These are phyloP conservation scores for Cataglyphis altisquamis DNA, from an alignment of 2,888 invertebrate genomes.

Conservation along the genomic window DNA sequence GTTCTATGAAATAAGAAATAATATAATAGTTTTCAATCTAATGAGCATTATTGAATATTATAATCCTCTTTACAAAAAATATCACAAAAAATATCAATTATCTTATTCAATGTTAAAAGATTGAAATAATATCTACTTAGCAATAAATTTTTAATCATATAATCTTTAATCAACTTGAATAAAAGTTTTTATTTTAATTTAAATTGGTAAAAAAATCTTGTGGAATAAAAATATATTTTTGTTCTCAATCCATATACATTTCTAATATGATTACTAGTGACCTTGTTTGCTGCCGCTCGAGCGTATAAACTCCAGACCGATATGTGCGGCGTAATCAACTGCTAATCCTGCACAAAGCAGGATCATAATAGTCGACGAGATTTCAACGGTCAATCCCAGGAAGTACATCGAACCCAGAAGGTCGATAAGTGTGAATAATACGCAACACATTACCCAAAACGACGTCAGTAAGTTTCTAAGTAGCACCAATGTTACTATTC, in stretches of 20 bases:
- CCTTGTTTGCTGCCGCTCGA: constrained; percentile 85
- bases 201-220: background rate
- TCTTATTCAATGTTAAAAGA: background rate
- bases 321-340: constrained; percentile 87
- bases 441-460: constrained; percentile 86
- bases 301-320: constrained; percentile 87
- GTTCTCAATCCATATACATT: background rate
- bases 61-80: background rate
- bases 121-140: background rate
- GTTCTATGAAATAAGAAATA: constrained; percentile 73
- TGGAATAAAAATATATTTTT: background rate
- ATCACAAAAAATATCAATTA: background rate
- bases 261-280: constrained; percentile 64
- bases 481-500: constrained; percentile 85
- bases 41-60: too few relatives aligned
- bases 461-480: constrained; percentile 85
- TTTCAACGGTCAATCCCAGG: constrained; percentile 87
- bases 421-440: constrained; percentile 86
- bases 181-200: background rate
- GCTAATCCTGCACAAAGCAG: constrained; percentile 87
- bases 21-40: background rate
- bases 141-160: background rate
- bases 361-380: constrained; percentile 86
- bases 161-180: background rate
- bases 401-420: constrained; percentile 87